Evolutionary conservation across 2,888 invertebrate species (phyloP).

Genomic region (Pollenia griseotomentosa): DNA sequence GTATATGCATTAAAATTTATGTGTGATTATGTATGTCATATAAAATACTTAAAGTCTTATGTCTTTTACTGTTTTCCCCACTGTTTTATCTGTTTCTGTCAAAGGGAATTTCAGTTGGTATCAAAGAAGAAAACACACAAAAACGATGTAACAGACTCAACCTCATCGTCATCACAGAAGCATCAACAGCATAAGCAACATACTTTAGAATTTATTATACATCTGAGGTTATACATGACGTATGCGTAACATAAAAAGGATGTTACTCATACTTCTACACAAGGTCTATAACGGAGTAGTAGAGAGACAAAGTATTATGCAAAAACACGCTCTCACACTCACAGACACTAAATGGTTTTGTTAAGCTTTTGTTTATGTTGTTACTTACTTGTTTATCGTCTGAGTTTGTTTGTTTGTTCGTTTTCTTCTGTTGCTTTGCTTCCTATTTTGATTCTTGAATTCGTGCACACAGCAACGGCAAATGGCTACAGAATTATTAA

Average conservation of each 20-base stretch:
- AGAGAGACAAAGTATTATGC: not conserved
- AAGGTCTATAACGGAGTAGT: too few species aligned
- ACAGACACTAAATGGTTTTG: not conserved
- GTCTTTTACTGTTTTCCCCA: not conserved
- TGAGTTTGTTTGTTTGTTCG: not conserved
- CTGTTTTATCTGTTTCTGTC: conserved; percentile 17
- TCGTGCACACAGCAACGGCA: not conserved
- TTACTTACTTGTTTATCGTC: conserved; percentile 28
- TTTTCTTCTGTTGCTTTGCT: not conserved
- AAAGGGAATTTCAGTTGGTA: conserved; percentile 14
- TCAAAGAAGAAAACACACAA: not conserved
- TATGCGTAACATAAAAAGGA: conserved; percentile 56
- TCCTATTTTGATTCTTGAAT: not conserved
- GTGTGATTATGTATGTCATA: too few species aligned
- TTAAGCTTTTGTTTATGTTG: conserved; percentile 1
- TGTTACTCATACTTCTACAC: conserved; percentile 39
- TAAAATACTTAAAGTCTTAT: not conserved
- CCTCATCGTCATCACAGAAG: not conserved
- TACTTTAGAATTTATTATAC: conserved; percentile 55
- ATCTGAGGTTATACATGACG: conserved; percentile 55
- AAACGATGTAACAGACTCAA: conserved; percentile 1
- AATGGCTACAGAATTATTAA: conserved; percentile 30
- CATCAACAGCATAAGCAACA: not conserved
- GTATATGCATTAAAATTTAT: too few species aligned
- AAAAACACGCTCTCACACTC: not conserved